Conservation (phyloP, 2,888 invertebrate genomes). For the Harpalus rufipes region DNA sequence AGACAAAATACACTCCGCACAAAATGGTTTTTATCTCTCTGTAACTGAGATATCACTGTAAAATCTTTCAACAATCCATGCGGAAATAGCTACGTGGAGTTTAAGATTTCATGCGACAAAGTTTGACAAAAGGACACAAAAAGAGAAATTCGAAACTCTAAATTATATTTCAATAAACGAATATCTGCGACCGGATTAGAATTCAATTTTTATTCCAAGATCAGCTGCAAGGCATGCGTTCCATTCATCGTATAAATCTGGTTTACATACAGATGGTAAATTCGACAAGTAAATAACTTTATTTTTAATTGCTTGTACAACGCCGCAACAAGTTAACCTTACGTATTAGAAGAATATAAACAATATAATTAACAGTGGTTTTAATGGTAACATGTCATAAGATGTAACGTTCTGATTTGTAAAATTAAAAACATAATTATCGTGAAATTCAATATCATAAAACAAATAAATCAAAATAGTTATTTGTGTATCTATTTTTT, state of each 20-base stretch:
- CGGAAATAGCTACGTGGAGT: constrained; percentile 8
- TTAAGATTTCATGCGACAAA: constrained; percentile 8
- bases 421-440: too few species aligned
- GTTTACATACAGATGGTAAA: constrained; percentile 30
- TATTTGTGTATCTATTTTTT: too few species aligned
- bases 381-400: too few species aligned
- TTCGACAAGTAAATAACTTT: background rate
- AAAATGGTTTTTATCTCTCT: background rate
- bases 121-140: constrained; percentile 22
- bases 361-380: too few species aligned
- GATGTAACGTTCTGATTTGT: too few species aligned
- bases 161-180: constrained; percentile 53
- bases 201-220: constrained; percentile 47
- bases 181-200: constrained; percentile 38
- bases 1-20: background rate
- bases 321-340: too few species aligned
- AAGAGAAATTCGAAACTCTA: constrained; percentile 46
- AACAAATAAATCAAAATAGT: too few species aligned
- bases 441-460: too few species aligned
- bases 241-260: constrained; percentile 25
- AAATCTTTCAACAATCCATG: background rate
- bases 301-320: constrained; percentile 53
- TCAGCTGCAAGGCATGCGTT: constrained; percentile 23
- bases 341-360: too few species aligned
- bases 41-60: background rate